These are phyloP conservation scores for Euzophera pinguis DNA, from an alignment of 2,888 invertebrate species.

Conservation along the genomic window DNA sequence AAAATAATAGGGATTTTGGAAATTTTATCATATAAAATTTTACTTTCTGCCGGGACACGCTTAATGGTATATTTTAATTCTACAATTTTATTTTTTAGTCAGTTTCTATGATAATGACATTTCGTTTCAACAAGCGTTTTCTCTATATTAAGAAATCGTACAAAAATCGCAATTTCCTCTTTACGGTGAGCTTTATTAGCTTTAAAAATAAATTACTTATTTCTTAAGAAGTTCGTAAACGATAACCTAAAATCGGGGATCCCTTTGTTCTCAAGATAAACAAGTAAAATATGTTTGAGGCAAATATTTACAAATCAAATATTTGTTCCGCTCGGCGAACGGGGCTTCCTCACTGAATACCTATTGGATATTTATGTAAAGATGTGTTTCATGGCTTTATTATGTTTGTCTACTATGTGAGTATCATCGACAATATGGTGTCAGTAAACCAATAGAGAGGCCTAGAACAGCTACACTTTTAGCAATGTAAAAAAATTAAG, in stretches of 20 bases:
- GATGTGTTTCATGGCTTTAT: background rate
- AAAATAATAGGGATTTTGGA: no score
- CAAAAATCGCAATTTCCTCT: no score
- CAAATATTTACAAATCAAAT: constrained; percentile 11
- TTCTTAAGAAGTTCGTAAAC: background rate
- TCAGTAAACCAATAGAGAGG: background rate
- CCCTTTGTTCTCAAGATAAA: constrained; percentile 1
- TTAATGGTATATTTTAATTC: no score
- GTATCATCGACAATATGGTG: background rate
- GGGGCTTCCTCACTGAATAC: background rate
- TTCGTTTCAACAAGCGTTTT: no score
- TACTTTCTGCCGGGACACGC: no score
- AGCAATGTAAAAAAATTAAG: no score
- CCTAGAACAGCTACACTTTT: background rate
- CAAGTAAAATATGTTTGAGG: background rate
- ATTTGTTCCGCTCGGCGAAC: background rate
- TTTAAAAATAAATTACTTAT: background rate
- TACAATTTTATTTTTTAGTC: no score
- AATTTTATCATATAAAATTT: no score
- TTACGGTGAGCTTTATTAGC: no score
- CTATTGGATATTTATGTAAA: constrained; percentile 2
- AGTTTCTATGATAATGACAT: no score
- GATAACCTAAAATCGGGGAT: background rate
- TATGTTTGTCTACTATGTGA: background rate
- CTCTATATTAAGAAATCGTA: no score